Conservation (phyloP, 2,888 invertebrate species). For the Chydorus sphaericus region DNA sequence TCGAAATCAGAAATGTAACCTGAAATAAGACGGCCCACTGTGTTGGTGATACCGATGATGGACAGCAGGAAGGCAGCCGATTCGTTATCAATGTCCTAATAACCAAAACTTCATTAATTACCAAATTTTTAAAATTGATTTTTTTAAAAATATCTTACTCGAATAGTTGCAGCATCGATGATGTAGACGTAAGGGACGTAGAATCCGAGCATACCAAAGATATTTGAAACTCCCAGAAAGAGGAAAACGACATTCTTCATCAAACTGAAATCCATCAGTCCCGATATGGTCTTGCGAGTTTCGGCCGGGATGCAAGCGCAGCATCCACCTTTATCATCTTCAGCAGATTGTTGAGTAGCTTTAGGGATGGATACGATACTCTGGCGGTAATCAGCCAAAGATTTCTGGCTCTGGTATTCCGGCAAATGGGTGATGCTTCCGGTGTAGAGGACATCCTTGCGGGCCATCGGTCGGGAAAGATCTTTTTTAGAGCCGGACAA, state of each 20-base stretch:
- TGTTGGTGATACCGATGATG: constrained; percentile 85
- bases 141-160: too few relatives aligned
- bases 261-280: constrained; percentile 82
- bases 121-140: too few relatives aligned
- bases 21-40: constrained; percentile 74
- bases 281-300: constrained; percentile 39
- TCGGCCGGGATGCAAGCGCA: constrained; percentile 27
- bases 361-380: constrained; percentile 77
- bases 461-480: constrained; percentile 65
- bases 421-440: constrained; percentile 87
- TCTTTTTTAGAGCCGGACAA: constrained; percentile 5
- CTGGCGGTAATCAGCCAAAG: constrained; percentile 74
- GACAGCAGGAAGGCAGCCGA: constrained; percentile 62
- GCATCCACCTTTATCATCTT: neutral
- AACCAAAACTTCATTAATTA: too few relatives aligned
- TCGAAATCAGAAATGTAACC: constrained; percentile 62
- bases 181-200: constrained; percentile 94
- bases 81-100: constrained; percentile 51
- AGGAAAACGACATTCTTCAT: constrained; percentile 79
- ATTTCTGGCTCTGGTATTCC: constrained; percentile 83
- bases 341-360: constrained; percentile 17
- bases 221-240: constrained; percentile 79
- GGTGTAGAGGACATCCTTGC: constrained; percentile 95
- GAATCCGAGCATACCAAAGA: constrained; percentile 94
- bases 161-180: constrained; percentile 58